Percentiles rank a stretch among this genome's conserved stretches.
phyloP scores from a whole-genome alignment of 2,888 invertebrate genomes.

The Drosophila atroscutellata region DNA sequence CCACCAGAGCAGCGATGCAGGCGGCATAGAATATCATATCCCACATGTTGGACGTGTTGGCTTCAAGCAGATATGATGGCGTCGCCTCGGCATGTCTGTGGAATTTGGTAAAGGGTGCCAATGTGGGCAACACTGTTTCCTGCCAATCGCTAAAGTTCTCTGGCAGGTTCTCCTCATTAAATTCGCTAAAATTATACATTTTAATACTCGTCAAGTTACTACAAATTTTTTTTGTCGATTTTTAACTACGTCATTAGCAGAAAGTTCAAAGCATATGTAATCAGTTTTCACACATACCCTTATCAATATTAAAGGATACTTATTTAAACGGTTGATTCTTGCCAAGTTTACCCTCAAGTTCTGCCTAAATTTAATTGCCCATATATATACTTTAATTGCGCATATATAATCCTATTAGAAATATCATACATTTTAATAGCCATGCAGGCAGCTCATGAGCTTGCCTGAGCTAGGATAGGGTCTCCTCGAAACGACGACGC shows the following conservation, averaged over 20 bases:
- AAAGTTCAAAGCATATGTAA: background rate
- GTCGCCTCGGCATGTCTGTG: background rate
- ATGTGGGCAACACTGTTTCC: background rate
- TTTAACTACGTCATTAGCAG: background rate
- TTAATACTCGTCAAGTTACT: background rate
- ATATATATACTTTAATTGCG: constrained; percentile 2
- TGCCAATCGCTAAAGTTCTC: background rate
- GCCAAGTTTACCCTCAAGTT: background rate
- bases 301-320: background rate
- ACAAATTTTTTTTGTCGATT: background rate
- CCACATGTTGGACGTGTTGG: background rate
- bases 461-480: background rate
- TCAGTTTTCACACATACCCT: background rate
- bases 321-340: background rate
- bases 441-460: background rate
- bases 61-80: background rate
- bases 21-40: background rate
- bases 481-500: background rate
- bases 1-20: background rate
- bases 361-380: background rate
- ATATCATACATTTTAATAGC: background rate
- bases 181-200: background rate
- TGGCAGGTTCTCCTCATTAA: accelerated
- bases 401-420: constrained; percentile 16
- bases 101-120: background rate